A percentile compares a stretch with the other conserved stretches of the same genome.
These are phyloP conservation scores for Emydoidea blandingii DNA, from an alignment of 2,797 vertebrate genomes.

Conservation along the genomic window DNA sequence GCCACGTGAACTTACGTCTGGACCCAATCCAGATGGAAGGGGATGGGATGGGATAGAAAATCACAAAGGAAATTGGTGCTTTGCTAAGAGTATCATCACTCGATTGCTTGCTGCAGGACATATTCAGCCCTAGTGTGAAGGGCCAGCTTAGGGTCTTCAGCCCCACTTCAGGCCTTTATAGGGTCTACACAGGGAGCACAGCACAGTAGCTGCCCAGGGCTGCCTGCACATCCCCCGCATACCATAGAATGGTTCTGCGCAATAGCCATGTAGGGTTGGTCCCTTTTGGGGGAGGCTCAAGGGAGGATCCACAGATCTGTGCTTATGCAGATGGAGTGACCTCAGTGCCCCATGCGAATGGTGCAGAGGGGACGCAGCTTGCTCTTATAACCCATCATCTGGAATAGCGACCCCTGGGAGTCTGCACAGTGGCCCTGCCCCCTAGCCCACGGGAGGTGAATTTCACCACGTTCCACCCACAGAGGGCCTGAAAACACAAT, in stretches of 20 bases:
- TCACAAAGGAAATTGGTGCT: neutral
- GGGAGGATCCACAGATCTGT: neutral
- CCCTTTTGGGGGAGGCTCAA: too few species aligned
- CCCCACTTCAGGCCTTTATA: neutral
- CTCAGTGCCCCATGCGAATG: neutral
- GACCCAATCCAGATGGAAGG: neutral
- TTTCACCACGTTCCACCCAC: accelerated
- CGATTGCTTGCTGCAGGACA: neutral
- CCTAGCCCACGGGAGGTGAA: neutral
- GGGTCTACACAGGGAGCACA: neutral
- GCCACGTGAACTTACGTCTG: neutral
- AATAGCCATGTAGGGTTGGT: too few species aligned
- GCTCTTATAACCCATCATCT: neutral
- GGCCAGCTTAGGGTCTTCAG: neutral
- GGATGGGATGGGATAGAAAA: neutral
- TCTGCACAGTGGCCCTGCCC: neutral
- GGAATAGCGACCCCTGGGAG: neutral
- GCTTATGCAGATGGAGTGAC: neutral
- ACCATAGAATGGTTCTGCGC: neutral
- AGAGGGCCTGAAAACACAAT: neutral
- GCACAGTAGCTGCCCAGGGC: neutral
- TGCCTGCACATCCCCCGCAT: neutral
- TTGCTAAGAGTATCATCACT: neutral
- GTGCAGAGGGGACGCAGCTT: neutral
- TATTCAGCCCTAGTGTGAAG: neutral